Evolutionary conservation across 2,113 vertebrate genomes (phyloP), one percentile per base, ranked within the genome.

Genomic region (Edolisoma coerulescens): DNA sequence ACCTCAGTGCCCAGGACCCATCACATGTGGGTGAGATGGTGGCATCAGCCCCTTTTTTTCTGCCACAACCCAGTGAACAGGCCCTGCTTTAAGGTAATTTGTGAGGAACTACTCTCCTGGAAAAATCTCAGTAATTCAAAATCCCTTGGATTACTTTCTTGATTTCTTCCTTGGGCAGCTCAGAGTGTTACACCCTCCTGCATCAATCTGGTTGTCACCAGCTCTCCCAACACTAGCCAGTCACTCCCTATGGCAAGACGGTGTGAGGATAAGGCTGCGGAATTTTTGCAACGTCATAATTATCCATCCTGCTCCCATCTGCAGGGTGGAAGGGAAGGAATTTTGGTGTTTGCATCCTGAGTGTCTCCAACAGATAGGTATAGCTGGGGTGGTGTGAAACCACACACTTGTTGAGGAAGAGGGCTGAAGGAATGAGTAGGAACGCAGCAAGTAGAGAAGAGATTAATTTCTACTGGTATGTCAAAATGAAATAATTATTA

Each of bases 181-280:
- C 22, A 3, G 6, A 2, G 12, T 0, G 1, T 27, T 33, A 69
- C 5, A 1, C 5, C 13, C 13, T 41, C 33, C 12, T 27, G 10
- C 44, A 44, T 11, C 7, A 6, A 32, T 27, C 12, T 35, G 26
- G 84, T 12, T 14, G 1, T 27, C 27, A 11, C 19, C 8, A 7
- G 3, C 35, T 74, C 50, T 77, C n/a, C 44, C 10, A n/a, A 11
- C 14, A 37, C 19, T 8, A 14, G 33, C 9, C 44, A 35, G 35
- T 23, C 30, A 3, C 12, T 56, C 32, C 18, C n/a, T 41, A 13
- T 16, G 37, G 37, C 13, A 41, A 32, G 16, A 3, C 0, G 0
- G 32, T 9, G 17, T 21, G 33, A 9, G 39, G 4, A 26, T 9
- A n/a, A 0, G 35, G 28, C 59, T 52, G 64, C 13, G 10, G 27